Percentiles rank a stretch among this genome's conserved stretches.
These are phyloP conservation scores for Oryzias javanicus DNA, from an alignment of 2,113 vertebrate species.

Conservation along the genomic window DNA sequence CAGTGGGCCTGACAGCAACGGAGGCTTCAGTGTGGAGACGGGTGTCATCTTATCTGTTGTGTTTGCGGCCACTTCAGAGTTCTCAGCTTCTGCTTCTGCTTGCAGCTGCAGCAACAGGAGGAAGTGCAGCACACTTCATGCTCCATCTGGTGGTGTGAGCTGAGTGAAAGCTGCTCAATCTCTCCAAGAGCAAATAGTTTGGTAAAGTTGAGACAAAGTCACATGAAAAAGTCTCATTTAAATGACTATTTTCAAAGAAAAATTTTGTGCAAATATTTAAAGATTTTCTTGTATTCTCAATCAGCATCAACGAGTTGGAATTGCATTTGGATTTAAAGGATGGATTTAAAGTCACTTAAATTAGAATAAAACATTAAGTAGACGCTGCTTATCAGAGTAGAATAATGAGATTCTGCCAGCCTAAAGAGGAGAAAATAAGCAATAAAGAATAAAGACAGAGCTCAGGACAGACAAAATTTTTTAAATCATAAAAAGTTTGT, in stretches of 20 bases:
- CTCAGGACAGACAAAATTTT: too few relatives aligned
- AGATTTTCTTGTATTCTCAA: too few relatives aligned
- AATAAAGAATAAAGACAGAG: too few relatives aligned
- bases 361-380: too few relatives aligned
- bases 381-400: neutral
- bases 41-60: constrained; percentile 25
- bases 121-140: neutral
- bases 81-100: constrained; percentile 40
- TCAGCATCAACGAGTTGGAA: too few relatives aligned
- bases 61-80: constrained; percentile 17
- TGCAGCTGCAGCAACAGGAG: constrained; percentile 11
- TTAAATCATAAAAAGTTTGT: too few relatives aligned
- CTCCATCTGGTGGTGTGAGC: constrained; percentile 45
- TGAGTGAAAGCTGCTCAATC: neutral
- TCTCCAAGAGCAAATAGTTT: neutral
- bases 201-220: neutral
- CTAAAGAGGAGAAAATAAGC: neutral
- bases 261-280: too few relatives aligned
- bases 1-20: neutral
- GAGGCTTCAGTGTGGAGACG: constrained; percentile 9
- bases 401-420: neutral
- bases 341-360: too few relatives aligned
- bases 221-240: neutral
- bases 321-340: too few relatives aligned
- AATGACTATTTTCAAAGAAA: too few relatives aligned